Base-by-base conservation (phyloP, 2,797 vertebrate genomes). In the Falco concolor region DNA sequence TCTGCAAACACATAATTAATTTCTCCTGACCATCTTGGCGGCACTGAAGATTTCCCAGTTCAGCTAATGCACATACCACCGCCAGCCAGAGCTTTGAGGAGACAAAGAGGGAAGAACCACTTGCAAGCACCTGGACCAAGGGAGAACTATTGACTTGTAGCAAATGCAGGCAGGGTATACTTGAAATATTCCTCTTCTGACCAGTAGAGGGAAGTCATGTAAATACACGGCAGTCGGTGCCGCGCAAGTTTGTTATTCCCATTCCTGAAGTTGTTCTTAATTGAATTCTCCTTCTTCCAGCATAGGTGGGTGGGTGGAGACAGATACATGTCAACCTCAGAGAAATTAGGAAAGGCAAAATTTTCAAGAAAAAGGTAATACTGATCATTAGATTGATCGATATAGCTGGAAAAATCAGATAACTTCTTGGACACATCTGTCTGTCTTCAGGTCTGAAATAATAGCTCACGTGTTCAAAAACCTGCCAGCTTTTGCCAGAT, bases 201-300 rank as follows among this genome's bases (percentile, higher is more conserved):
- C 96, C 96, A 83, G 95, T 38, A 97, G 94, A 92, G 94, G 95
- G 95, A 93, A 95, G 90, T 87, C 50, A 93, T 10, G 86, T 80
- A 89, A 95, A 67, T 57, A 80, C 42, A 54, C 68, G 75, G 68
- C 68, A 92, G 24, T 9, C 44, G 36, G 60, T 15, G 19, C 60
- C 59, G 24, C 10, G 20, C 1, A 4, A 63, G 73, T 93, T 80
- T 77, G n/a, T 67, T 83, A 47, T n/a, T 76, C 54, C 52, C 23
- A 25, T 76, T 84, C 42, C 84, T 44, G 11, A 24, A 70, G 54
- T 42, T 75, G 20, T 40, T 74, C 65, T 90, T 89, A 2, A 2
- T 44, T 84, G 68, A 83, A 83, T 86, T 88, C 34, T 83, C 47
- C 30, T 89, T 73, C 75, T 89, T 88, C 56, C 78, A 90, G 75